Evolutionary conservation across 1,140 invertebrate genomes (phyloP).

Genomic region (Drosophila lacertosa): DNA sequence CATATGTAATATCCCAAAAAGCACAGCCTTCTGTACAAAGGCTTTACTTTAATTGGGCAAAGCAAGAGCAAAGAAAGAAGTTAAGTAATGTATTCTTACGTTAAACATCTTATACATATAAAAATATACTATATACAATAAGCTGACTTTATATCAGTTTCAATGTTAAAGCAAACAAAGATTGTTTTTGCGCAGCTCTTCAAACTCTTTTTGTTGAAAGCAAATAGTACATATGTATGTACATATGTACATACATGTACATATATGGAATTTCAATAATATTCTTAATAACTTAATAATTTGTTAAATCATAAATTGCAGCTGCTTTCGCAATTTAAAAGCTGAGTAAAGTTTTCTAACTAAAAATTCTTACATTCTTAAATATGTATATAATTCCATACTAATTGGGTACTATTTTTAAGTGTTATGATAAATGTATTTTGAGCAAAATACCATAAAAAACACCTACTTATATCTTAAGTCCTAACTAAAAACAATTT

Average conservation of each 20-base stretch:
- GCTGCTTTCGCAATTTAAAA: background rate
- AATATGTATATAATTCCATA: background rate
- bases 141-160: no score
- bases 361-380: background rate
- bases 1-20: conserved; percentile 11
- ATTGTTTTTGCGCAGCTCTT: no score
- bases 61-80: background rate
- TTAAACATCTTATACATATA: no score
- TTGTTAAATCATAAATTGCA: no score
- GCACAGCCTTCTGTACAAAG: background rate
- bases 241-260: background rate
- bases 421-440: conserved; percentile 43
- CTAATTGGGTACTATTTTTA: conserved; percentile 43
- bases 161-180: no score
- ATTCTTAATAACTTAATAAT: no score
- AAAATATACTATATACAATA: no score
- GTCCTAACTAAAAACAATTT: conserved; percentile 39
- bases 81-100: no score
- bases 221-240: background rate
- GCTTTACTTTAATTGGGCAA: conserved; percentile 5
- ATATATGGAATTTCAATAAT: no score
- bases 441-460: conserved; percentile 29
- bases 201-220: no score
- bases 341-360: background rate
- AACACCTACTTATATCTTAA: conserved; percentile 10